Percentiles rank a stretch among this genome's conserved stretches.
Conservation (phyloP, 2,113 vertebrate species). For the Pleuronectes platessa region DNA sequence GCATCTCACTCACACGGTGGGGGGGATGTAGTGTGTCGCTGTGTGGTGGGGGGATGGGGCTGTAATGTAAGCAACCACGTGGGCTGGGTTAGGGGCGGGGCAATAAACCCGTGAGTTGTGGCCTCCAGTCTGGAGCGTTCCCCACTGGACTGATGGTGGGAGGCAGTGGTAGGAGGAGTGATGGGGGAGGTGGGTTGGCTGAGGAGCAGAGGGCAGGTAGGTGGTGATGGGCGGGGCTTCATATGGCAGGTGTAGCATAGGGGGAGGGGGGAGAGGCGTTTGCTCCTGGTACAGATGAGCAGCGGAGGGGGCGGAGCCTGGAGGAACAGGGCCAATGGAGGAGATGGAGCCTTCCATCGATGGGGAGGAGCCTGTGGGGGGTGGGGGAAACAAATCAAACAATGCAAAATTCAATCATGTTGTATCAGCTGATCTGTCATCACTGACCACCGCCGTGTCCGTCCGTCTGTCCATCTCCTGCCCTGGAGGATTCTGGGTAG, state of each 20-base stretch:
- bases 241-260: conserved; percentile 79
- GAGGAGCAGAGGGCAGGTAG: conserved; percentile 81
- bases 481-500: conserved; percentile 80
- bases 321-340: conserved; percentile 75
- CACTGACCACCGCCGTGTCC: conserved; percentile 44
- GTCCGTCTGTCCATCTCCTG: conserved; percentile 79
- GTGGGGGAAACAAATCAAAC: background rate
- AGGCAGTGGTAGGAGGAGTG: conserved; percentile 86
- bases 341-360: conserved; percentile 78
- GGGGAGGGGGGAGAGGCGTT: conserved; percentile 65
- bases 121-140: conserved; percentile 58
- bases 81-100: conserved; percentile 69
- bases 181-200: conserved; percentile 47
- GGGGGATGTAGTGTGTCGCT: conserved; percentile 83
- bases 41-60: conserved; percentile 76
- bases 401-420: background rate
- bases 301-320: conserved; percentile 75
- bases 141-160: conserved; percentile 80
- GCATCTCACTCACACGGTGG: conserved; percentile 79
- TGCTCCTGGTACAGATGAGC: conserved; percentile 82
- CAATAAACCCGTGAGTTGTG: conserved; percentile 83
- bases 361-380: conserved; percentile 77
- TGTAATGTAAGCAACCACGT: conserved; percentile 83
- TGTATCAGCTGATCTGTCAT: background rate
- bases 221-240: conserved; percentile 78